phyloP scores from a whole-genome alignment of 2,113 vertebrate species.

The Sinocyclocheilus anshuiensis region DNA sequence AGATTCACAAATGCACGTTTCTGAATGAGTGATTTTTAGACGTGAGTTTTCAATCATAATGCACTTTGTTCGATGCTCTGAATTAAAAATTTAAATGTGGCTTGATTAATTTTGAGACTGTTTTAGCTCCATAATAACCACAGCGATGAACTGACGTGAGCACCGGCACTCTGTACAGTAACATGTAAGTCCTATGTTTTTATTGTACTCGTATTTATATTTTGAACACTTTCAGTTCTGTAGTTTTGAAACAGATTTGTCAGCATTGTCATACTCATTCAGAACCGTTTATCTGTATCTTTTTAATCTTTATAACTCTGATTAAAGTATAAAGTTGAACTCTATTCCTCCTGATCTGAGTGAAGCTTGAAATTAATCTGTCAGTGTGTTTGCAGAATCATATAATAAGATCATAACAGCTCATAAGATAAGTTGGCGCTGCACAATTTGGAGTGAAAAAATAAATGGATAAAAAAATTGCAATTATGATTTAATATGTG shows the following conservation, averaged over 20 bases:
- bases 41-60: background rate
- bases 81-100: background rate
- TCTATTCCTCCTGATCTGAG: background rate
- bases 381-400: background rate
- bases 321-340: background rate
- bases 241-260: background rate
- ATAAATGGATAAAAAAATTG: no score
- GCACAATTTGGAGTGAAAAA: no score
- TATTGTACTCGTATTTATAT: constrained; percentile 3
- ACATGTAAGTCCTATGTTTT: background rate
- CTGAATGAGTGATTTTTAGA: background rate
- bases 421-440: no score
- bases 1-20: background rate
- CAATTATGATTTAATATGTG: background rate
- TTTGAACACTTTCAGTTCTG: background rate
- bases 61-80: background rate
- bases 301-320: background rate
- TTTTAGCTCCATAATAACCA: background rate
- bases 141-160: background rate
- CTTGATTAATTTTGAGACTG: background rate
- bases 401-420: background rate
- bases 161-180: background rate
- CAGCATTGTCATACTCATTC: background rate
- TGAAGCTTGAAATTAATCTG: background rate
- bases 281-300: background rate